phyloP scores from a whole-genome alignment of 2,797 vertebrate genomes.

The Microcaecilia unicolor region DNA sequence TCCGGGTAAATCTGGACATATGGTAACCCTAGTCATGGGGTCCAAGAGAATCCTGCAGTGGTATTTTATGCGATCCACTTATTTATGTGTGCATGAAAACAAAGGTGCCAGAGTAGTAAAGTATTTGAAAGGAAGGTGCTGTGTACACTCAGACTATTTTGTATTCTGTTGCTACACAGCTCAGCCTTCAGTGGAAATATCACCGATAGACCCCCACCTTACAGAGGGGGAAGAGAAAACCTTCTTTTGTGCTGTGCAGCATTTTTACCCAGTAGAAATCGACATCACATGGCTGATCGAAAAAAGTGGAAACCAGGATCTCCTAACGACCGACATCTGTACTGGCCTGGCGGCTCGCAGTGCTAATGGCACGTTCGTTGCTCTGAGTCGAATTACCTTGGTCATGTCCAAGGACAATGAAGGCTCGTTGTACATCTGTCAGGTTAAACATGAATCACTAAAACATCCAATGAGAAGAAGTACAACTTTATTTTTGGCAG shows the following conservation, averaged over 20 bases:
- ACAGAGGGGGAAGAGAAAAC: constrained; percentile 37
- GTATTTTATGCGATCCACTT: too few relatives aligned
- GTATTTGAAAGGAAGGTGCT: too few relatives aligned
- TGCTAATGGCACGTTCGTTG: constrained; percentile 31
- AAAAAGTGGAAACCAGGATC: constrained; percentile 1
- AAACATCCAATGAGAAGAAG: constrained; percentile 8
- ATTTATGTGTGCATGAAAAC: too few relatives aligned
- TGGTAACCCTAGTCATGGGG: too few relatives aligned
- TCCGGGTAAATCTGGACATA: too few relatives aligned
- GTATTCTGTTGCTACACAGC: constrained; percentile 15
- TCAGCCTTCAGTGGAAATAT: constrained; percentile 22
- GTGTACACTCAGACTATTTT: too few relatives aligned
- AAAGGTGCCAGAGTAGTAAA: too few relatives aligned
- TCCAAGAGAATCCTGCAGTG: too few relatives aligned
- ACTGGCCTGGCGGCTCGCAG: constrained; percentile 24
- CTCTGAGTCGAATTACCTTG: constrained; percentile 36
- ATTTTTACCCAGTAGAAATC: constrained; percentile 42
- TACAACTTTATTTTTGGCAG: constrained; percentile 24
- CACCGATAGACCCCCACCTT: constrained; percentile 24
- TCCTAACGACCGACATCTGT: constrained; percentile 20
- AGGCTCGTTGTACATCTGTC: constrained; percentile 29
- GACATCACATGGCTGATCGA: constrained; percentile 29
- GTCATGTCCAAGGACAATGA: constrained; percentile 2
- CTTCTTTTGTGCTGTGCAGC: constrained; percentile 37
- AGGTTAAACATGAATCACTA: constrained; percentile 37